Conservation (phyloP, 1,140 invertebrate species). For the Pseudomyrmex cubaensis region DNA sequence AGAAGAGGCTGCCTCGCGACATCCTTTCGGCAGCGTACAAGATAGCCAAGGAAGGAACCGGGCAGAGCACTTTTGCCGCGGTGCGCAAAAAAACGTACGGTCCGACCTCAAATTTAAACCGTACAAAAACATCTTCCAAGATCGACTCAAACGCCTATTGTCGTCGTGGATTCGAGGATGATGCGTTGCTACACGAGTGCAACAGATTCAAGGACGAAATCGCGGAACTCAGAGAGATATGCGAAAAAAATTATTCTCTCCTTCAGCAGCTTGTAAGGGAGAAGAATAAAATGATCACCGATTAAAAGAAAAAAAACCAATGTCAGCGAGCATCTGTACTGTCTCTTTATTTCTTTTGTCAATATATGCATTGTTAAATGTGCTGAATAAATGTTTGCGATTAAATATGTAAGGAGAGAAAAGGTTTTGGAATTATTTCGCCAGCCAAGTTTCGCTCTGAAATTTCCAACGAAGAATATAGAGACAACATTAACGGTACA, state of each 20-base stretch:
- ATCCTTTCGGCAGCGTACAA: constrained; percentile 91
- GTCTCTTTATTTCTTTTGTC: too few species aligned
- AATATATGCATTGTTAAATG: neutral
- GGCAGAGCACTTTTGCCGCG: constrained; percentile 81
- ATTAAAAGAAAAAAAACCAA: too few species aligned
- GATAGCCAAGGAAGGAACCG: constrained; percentile 87
- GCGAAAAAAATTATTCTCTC: constrained; percentile 77
- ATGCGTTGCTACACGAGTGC: constrained; percentile 39
- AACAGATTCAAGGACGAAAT: constrained; percentile 74
- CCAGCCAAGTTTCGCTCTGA: constrained; percentile 1
- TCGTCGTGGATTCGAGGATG: constrained; percentile 55
- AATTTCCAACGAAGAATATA: constrained; percentile 10
- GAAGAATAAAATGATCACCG: constrained; percentile 60
- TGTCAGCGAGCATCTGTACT: too few species aligned
- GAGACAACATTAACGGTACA: constrained; percentile 15
- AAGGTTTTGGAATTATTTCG: neutral
- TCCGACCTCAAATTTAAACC: constrained; percentile 26
- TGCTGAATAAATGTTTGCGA: neutral
- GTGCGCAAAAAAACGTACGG: constrained; percentile 68
- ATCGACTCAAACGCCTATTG: constrained; percentile 64
- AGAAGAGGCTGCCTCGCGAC: constrained; percentile 91
- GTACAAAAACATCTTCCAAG: constrained; percentile 61
- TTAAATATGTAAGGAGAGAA: neutral
- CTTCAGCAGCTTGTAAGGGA: constrained; percentile 74
- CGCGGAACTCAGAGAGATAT: constrained; percentile 75